Percentiles rank a stretch among this genome's conserved stretches.
These are phyloP conservation scores for Oreochromis mossambicus DNA, from an alignment of 2,797 vertebrate genomes.

Conservation along the genomic window DNA sequence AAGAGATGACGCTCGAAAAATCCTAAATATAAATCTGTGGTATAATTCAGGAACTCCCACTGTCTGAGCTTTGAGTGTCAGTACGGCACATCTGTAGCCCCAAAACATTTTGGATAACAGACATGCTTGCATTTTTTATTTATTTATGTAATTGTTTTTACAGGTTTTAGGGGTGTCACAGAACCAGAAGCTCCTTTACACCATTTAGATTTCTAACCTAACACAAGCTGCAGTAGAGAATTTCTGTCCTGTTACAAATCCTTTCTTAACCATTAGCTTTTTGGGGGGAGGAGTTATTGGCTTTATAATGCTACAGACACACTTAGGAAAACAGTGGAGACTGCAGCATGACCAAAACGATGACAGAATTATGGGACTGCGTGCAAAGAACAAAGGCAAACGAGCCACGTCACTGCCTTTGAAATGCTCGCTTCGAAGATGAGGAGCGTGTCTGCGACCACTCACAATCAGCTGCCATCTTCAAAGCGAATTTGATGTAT, in stretches of 20 bases:
- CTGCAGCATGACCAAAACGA: not conserved
- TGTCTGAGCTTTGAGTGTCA: not conserved
- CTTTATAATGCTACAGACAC: not conserved
- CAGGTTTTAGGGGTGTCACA: not conserved
- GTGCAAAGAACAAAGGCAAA: not conserved
- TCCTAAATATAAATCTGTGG: not conserved
- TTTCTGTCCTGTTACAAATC: not conserved
- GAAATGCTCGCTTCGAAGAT: not conserved
- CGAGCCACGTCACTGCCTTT: not conserved
- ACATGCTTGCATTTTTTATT: not conserved
- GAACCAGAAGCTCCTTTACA: not conserved
- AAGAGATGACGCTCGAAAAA: accelerated
- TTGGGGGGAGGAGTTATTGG: not conserved
- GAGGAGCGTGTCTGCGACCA: not conserved
- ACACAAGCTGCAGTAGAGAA: not conserved
- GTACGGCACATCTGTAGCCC: not conserved
- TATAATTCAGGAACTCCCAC: not conserved
- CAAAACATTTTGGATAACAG: not conserved
- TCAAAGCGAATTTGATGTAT: not conserved
- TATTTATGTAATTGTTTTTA: not conserved
- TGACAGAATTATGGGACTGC: not conserved
- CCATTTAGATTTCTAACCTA: not conserved
- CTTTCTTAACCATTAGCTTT: not conserved
- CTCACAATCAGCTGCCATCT: not conserved
- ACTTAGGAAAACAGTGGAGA: not conserved